Evolutionary conservation across 2,113 vertebrate species (phyloP).

Genomic region (Asarcornis scutulata): DNA sequence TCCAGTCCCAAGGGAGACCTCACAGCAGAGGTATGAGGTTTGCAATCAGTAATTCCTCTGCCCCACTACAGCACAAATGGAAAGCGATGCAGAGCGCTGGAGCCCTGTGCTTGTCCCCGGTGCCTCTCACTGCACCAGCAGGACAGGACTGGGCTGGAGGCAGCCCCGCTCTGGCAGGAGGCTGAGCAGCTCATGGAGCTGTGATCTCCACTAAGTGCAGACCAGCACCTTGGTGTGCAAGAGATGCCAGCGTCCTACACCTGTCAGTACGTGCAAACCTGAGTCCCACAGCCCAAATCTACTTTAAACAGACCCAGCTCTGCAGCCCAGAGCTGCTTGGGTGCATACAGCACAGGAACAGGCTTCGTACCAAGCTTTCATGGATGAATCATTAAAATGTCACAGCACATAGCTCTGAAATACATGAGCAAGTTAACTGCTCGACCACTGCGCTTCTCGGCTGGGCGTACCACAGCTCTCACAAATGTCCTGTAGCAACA

Average conservation of each 20-base stretch:
- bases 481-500: background rate
- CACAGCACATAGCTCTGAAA: background rate
- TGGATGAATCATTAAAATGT: background rate
- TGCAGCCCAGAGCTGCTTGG: background rate
- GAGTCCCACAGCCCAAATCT: accelerated
- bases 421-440: background rate
- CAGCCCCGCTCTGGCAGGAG: accelerated
- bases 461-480: background rate
- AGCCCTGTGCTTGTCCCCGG: background rate
- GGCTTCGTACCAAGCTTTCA: background rate
- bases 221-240: background rate
- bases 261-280: accelerated
- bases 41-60: background rate
- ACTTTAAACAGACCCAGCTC: accelerated
- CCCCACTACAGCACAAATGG: background rate
- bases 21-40: background rate
- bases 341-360: background rate
- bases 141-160: background rate
- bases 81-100: accelerated
- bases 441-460: background rate
- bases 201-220: background rate
- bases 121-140: accelerated
- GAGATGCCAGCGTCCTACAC: accelerated
- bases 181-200: background rate
- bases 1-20: background rate